Evolutionary conservation across 2,113 vertebrate species (phyloP).

Genomic region (Garra rufa): DNA sequence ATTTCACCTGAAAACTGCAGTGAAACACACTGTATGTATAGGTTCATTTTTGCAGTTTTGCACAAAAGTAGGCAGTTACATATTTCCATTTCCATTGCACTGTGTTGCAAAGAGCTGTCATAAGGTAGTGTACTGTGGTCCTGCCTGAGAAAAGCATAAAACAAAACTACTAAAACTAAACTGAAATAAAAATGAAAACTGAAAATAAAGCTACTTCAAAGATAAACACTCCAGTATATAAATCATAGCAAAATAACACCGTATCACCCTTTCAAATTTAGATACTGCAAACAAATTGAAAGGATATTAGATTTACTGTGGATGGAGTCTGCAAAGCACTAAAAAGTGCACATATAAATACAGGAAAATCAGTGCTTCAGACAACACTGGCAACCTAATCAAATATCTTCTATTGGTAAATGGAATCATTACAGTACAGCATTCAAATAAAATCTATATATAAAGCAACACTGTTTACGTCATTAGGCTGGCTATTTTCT

Average conservation of each 20-base stretch:
- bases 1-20: no score
- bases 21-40: no score
- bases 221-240: not conserved
- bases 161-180: no score
- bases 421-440: not conserved
- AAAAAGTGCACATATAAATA: not conserved
- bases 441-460: constrained; percentile 28
- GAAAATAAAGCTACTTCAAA: not conserved
- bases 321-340: not conserved
- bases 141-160: no score
- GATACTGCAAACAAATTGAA: not conserved
- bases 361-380: not conserved
- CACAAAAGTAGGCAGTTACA: no score
- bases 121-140: no score
- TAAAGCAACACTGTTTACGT: constrained; percentile 1
- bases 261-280: not conserved
- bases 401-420: not conserved
- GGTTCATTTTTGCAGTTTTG: no score
- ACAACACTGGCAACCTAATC: not conserved
- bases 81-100: no score
- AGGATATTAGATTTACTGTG: not conserved
- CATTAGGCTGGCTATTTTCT: not conserved
- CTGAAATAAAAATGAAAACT: not conserved
- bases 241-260: not conserved
- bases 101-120: no score